phyloP scores from a whole-genome alignment of 2,113 vertebrate species.

The Leiothrix lutea region DNA sequence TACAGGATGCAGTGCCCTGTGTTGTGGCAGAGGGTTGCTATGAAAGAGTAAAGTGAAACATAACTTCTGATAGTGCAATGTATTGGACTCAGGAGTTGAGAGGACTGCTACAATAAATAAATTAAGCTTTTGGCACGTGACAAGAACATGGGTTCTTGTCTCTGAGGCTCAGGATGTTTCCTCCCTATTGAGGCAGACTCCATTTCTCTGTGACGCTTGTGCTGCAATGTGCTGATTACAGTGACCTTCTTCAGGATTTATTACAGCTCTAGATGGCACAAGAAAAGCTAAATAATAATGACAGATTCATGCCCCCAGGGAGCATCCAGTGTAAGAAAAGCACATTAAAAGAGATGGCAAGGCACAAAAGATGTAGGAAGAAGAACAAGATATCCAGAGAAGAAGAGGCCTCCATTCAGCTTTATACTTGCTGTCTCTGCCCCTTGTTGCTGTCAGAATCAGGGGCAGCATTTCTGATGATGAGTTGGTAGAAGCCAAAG shows the following conservation, averaged over 20 bases:
- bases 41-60: not conserved
- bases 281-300: conserved; percentile 8
- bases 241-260: not conserved
- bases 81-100: not conserved
- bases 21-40: not conserved
- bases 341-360: not conserved
- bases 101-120: not conserved
- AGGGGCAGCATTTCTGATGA: not conserved
- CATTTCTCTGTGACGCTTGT: not conserved
- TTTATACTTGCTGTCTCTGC: not conserved
- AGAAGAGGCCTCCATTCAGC: not conserved
- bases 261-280: not conserved
- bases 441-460: not conserved
- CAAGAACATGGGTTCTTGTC: not conserved
- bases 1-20: not conserved
- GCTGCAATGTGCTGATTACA: not conserved
- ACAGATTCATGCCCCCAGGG: not conserved
- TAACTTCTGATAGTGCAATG: not conserved
- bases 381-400: not conserved
- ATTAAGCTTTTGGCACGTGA: not conserved
- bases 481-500: not conserved
- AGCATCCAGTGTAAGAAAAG: not conserved
- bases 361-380: not conserved
- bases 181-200: not conserved
- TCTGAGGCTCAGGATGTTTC: not conserved